Evolutionary conservation across 2,888 invertebrate genomes (phyloP).

Genomic region (Psylliodes chrysocephalus): DNA sequence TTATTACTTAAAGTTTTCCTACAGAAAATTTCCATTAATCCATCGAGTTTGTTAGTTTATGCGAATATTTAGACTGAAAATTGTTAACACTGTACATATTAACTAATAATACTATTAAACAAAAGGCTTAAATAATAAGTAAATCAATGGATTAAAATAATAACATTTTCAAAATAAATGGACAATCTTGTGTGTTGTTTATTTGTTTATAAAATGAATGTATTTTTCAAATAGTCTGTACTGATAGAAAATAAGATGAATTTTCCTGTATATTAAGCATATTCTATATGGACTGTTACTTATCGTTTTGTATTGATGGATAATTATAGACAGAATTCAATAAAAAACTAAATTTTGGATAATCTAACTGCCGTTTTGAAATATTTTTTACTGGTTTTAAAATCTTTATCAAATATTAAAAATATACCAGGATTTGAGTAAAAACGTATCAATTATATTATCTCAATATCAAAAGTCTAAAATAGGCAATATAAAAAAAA

Average conservation of each 20-base stretch:
- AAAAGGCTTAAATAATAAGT: constrained; percentile 3
- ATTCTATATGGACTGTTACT: too few relatives aligned
- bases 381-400: too few relatives aligned
- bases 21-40: constrained; percentile 26
- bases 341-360: too few relatives aligned
- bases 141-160: constrained; percentile 4
- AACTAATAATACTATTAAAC: neutral
- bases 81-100: constrained; percentile 29
- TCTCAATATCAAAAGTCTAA: too few relatives aligned
- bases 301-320: too few relatives aligned
- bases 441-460: too few relatives aligned
- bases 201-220: neutral
- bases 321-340: too few relatives aligned
- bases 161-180: constrained; percentile 12
- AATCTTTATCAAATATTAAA: too few relatives aligned
- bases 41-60: constrained; percentile 29
- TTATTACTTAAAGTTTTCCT: too few relatives aligned
- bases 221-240: neutral
- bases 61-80: constrained; percentile 38
- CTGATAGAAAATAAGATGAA: neutral
- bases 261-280: constrained; percentile 13
- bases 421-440: too few relatives aligned
- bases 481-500: too few relatives aligned
- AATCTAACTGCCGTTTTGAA: too few relatives aligned
- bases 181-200: constrained; percentile 26